A percentile compares a stretch with the other conserved stretches of the same genome.
Evolutionary conservation across 35 echinoderm and acorn worm species (phyloP).

Genomic region (Heliocidaris erythrogramma): DNA sequence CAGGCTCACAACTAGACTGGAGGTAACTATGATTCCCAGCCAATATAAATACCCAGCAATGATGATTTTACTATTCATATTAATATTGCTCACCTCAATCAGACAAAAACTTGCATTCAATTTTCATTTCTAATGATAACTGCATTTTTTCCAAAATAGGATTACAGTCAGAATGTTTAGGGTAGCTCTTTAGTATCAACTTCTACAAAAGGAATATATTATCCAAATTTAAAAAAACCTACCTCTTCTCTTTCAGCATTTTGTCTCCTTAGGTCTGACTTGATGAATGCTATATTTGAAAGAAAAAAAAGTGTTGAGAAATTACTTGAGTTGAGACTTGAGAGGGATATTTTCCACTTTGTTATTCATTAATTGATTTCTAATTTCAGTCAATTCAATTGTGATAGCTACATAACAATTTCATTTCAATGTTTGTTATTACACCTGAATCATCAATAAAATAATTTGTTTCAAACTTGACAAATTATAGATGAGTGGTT

Average conservation of each 20-base stretch:
- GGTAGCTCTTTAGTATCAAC: background rate
- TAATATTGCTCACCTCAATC: background rate
- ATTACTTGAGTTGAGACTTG: too few relatives aligned
- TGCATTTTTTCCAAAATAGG: background rate
- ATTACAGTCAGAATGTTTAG: background rate
- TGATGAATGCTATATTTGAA: constrained; percentile 70
- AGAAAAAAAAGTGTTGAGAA: background rate
- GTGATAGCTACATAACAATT: too few relatives aligned
- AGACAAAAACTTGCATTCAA: background rate
- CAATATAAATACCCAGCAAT: too few relatives aligned
- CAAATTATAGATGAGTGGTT: too few relatives aligned
- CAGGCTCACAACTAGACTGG: too few relatives aligned
- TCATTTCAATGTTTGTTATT: too few relatives aligned
- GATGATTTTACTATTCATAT: background rate
- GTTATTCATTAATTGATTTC: too few relatives aligned
- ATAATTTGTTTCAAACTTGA: too few relatives aligned
- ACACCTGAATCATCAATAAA: too few relatives aligned
- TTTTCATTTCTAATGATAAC: background rate
- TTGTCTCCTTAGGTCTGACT: constrained; percentile 75
- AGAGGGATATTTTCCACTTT: too few relatives aligned
- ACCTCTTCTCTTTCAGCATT: constrained; percentile 71
- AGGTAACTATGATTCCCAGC: too few relatives aligned
- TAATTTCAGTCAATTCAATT: too few relatives aligned
- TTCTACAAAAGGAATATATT: background rate
- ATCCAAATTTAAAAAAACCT: background rate